Evolutionary conservation across 1,140 invertebrate genomes (phyloP), one percentile per base, ranked within the genome.

Genomic region (Drosophila bifasciata): DNA sequence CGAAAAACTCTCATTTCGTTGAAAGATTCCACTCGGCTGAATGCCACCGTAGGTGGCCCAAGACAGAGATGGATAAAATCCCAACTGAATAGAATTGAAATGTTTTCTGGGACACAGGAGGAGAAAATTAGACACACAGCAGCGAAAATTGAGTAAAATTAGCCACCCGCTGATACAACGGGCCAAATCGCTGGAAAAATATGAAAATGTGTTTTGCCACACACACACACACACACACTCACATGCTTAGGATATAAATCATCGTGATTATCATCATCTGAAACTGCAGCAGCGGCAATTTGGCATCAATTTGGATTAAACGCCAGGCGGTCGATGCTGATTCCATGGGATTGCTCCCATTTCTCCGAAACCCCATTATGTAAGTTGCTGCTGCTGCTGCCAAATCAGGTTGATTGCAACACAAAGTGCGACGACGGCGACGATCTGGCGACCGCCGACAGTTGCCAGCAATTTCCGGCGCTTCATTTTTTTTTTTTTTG

Each of bases 131-230:
- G 40, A 28, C 50, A 46, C 53, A 76, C 32, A 56, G 66, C 43
- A 51, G 62, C 51, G 52, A 61, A 81, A 81, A 81, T 84, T 83
- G 60, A 57, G 63, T 61, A 50, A 84, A 84, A 84, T 85, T 84
- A 57, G 61, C 61, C 80, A 72, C 79, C 79, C 79, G 80, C 76
- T 71, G 79, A 21, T 75, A 70, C 17, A 25, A 25, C 51, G 28
- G 45, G 52, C 49, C 64, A 78, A 58, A 62, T 56, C 36, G 28
- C 15, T 25, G 15, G 43, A 48, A 49, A 58, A 77, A 66, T 58
- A 52, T 72, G 56, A 59, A 68, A 59, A 64, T 28, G 19, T 28
- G 8, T 28, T 9, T 9, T 28, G 8, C 28, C 41, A 40, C 32
- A 46, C 51, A 48, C 48, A 40, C 40, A 16, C 49, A 16, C 23